Percentiles rank a stretch among this genome's conserved stretches.
phyloP scores from a whole-genome alignment of 2,888 invertebrate genomes.

The Litoditis marina region DNA sequence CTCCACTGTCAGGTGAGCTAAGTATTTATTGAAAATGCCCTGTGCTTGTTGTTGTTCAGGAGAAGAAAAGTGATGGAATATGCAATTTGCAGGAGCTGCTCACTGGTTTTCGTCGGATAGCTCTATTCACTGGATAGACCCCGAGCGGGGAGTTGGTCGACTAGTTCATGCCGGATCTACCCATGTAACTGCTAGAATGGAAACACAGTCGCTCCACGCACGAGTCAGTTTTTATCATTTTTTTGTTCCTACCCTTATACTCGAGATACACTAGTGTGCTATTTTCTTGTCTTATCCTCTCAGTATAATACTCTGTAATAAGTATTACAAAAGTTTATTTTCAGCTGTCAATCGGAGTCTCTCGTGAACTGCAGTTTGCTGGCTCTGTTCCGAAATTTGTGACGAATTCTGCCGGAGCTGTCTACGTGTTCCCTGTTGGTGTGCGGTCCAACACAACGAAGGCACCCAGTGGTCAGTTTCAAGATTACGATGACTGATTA shows the following conservation, averaged over 20 bases:
- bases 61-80: neutral
- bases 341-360: conserved; percentile 4
- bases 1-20: conserved; percentile 10
- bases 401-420: conserved; percentile 1
- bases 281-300: no score
- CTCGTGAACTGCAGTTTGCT: neutral
- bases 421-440: conserved; percentile 9
- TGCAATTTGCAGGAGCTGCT: neutral
- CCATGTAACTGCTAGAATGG: conserved; percentile 22
- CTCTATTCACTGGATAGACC: conserved; percentile 25
- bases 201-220: conserved; percentile 27
- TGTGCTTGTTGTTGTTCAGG: neutral
- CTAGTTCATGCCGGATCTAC: conserved; percentile 25
- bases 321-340: no score
- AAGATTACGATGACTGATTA: no score
- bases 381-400: neutral
- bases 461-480: no score
- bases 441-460: neutral
- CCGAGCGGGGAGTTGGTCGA: conserved; percentile 25
- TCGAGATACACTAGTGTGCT: neutral
- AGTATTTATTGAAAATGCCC: no score
- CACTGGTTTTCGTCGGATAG: conserved; percentile 25
- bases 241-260: neutral
- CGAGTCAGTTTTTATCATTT: conserved; percentile 9
- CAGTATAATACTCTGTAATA: no score